A percentile compares a stretch with the other conserved stretches of the same genome.
Evolutionary conservation across 2,797 vertebrate species (phyloP).

Genomic region (Cyprinodon diabolis): DNA sequence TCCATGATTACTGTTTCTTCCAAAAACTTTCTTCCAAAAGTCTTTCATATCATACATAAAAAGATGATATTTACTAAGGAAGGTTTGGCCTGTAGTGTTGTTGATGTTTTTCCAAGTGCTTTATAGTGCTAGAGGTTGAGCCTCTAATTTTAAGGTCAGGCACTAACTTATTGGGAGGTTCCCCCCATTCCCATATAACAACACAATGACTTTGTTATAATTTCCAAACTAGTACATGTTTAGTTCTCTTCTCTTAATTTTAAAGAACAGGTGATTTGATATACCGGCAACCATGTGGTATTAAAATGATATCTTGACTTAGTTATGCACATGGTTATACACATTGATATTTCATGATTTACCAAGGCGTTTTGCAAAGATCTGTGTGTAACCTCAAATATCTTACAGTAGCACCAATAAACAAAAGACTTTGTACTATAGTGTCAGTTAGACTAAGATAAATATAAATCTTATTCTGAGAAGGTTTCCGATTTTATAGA

Average conservation of each 20-base stretch:
- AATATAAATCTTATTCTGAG: neutral
- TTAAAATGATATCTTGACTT: neutral
- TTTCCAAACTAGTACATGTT: no score
- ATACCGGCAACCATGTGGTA: no score
- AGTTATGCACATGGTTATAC: neutral
- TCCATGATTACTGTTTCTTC: no score
- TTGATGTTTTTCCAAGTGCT: neutral
- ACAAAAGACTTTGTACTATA: neutral
- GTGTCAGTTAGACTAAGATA: neutral
- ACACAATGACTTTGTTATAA: no score
- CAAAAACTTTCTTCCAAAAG: neutral
- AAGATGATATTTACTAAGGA: neutral
- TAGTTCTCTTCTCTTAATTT: no score
- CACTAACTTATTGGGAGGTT: neutral
- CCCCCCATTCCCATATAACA: neutral
- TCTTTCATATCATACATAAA: neutral
- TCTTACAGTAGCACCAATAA: neutral
- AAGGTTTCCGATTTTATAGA: neutral
- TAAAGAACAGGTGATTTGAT: no score
- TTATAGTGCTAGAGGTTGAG: neutral
- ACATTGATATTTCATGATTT: no score
- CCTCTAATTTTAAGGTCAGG: neutral
- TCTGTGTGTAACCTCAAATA: neutral
- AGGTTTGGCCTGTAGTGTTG: neutral
- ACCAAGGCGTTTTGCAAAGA: neutral